Evolutionary conservation across 2,113 vertebrate species (phyloP), one percentile per base, ranked within the genome.

Genomic region (Calidris pugnax): DNA sequence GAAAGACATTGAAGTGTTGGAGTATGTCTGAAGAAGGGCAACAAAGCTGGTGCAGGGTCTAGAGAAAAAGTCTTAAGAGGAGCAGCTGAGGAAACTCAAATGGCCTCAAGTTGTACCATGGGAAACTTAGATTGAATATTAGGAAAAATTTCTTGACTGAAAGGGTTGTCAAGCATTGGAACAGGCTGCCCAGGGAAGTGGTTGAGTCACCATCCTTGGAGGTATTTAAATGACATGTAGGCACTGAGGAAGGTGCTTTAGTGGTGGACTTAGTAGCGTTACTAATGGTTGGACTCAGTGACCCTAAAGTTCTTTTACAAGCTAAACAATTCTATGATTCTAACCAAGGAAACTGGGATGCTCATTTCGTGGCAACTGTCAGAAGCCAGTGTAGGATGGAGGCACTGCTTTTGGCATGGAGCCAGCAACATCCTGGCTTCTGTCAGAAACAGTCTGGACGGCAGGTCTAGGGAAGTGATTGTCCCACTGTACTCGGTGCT

Each of bases 391-490:
- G 13, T 9, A 6, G 11, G 13, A 45, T 2, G 43, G 33, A 47
- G 41, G 20, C 15, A 6, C 13, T 5, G 12, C 28, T n/a, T 33
- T 11, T 50, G 23, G 19, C 11, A 6, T 0, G 1, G 19, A 2
- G 22, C n/a, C 55, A 60, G 35, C 22, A 60, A 14, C 57, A 60
- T 60, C 57, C n/a, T 35, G 14, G 22, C 9, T 23, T 35, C 4
- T 60, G 24, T 24, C 23, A 60, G n/a, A 15, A 60, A 16, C 24
- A 60, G 10, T 7, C n/a, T 17, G 59, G 23, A 14, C 23, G 12
- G 23, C 59, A 62, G n/a, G 59, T 35, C n/a, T 60, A 35, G n/a
- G n/a, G 59, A 60, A 60, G 23, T 7, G 59, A 62, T 62, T 10
- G 6, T 62, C 7, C 59, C 59, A 14, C 59, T 26, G 14, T 27